These are phyloP conservation scores for Albula goreensis DNA, from an alignment of 2,113 vertebrate species.

Conservation along the genomic window DNA sequence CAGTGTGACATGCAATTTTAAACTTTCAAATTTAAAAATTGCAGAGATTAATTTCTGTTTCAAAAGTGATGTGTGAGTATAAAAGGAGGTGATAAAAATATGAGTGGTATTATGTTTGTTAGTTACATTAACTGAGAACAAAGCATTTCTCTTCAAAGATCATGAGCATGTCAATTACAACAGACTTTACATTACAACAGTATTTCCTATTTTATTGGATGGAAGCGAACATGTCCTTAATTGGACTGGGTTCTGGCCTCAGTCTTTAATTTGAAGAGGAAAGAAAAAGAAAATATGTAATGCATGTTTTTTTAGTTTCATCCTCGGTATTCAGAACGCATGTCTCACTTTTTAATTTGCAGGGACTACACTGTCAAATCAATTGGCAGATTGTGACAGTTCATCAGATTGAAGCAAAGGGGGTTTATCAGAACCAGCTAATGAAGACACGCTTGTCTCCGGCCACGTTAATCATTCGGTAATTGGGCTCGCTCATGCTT, in stretches of 20 bases:
- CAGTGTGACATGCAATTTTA: too few species aligned
- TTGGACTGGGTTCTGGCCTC: neutral
- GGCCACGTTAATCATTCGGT: neutral
- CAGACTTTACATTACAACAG: neutral
- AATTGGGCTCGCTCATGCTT: neutral
- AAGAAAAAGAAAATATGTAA: neutral
- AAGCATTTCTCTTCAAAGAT: too few species aligned
- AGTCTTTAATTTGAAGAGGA: neutral
- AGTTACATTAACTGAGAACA: too few species aligned
- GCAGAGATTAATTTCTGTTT: too few species aligned
- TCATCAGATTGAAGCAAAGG: neutral
- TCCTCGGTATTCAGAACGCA: neutral
- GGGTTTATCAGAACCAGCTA: neutral
- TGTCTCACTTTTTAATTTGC: neutral
- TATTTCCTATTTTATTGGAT: neutral
- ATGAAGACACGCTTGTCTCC: conserved; percentile 3
- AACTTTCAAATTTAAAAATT: too few species aligned
- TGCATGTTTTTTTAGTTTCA: neutral
- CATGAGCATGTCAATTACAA: too few species aligned
- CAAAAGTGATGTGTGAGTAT: too few species aligned
- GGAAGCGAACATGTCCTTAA: neutral
- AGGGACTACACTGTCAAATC: neutral
- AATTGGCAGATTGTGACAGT: neutral
- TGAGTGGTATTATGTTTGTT: too few species aligned
- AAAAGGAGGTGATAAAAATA: too few species aligned